phyloP scores from a whole-genome alignment of 1,140 invertebrate species.

The Lucilia sericata region DNA sequence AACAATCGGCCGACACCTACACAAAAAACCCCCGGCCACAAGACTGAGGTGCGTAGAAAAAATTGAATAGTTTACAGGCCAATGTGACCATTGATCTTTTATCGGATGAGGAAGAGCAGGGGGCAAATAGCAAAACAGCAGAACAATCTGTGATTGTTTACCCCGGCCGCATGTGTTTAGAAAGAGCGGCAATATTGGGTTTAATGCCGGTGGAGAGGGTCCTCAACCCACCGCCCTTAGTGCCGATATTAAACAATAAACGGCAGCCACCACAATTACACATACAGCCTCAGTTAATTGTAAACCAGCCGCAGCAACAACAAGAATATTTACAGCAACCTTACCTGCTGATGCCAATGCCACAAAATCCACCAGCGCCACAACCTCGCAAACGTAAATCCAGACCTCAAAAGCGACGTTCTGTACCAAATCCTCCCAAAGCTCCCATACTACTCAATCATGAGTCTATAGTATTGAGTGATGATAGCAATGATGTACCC shows the following conservation, averaged over 20 bases:
- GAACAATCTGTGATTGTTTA: slow-evolving; percentile 31
- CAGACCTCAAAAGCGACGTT: slow-evolving; percentile 44
- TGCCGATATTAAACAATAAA: neutral
- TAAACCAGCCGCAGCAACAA: too few species aligned
- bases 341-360: slow-evolving; percentile 48
- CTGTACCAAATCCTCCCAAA: slow-evolving; percentile 3
- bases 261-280: neutral
- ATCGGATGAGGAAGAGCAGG: slow-evolving; percentile 56
- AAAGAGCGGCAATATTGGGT: slow-evolving; percentile 34
- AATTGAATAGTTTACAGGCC: slow-evolving; percentile 50
- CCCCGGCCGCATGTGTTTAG: neutral
- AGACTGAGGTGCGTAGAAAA: slow-evolving; percentile 51
- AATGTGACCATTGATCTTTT: slow-evolving; percentile 63
- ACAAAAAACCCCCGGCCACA: slow-evolving; percentile 46
- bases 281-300: too few species aligned
- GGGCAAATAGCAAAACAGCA: neutral
- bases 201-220: slow-evolving; percentile 34
- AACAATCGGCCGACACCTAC: slow-evolving; percentile 18
- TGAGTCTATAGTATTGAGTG: slow-evolving; percentile 63
- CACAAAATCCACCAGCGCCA: slow-evolving; percentile 33
- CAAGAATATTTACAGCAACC: neutral
- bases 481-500: slow-evolving; percentile 50
- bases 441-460: slow-evolving; percentile 33
- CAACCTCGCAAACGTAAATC: slow-evolving; percentile 45
- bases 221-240: neutral